phyloP scores from a whole-genome alignment of 2,888 invertebrate species.

The Eudasyphora cyanicolor region DNA sequence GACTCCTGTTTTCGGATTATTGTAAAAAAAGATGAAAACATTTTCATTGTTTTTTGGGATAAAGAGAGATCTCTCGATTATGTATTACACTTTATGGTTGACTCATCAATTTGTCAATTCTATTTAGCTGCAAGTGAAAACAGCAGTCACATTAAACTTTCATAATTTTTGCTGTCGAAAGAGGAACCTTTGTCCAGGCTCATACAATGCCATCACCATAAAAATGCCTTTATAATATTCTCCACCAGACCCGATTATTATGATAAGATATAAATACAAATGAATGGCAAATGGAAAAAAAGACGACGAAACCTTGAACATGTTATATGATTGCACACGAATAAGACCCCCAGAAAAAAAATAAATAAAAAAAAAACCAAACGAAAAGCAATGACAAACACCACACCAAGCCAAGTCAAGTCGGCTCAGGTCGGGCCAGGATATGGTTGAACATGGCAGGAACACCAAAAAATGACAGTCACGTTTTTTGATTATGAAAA shows the following conservation, averaged over 20 bases:
- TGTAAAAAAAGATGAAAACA: no score
- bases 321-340: constrained; percentile 26
- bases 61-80: no score
- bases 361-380: constrained; percentile 6
- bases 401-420: no score
- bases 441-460: constrained; percentile 27
- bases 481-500: constrained; percentile 62
- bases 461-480: constrained; percentile 54
- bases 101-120: not conserved
- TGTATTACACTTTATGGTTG: not conserved
- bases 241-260: constrained; percentile 23
- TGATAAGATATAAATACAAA: constrained; percentile 31
- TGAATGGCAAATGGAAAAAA: constrained; percentile 15
- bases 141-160: constrained; percentile 1
- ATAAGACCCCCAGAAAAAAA: not conserved
- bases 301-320: constrained; percentile 55
- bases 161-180: not conserved
- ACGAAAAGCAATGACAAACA: constrained; percentile 29
- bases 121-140: constrained; percentile 13
- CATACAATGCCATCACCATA: not conserved
- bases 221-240: constrained; percentile 30
- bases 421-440: not conserved
- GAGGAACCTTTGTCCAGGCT: not conserved
- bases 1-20: no score
- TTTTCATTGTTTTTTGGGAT: no score